A percentile compares a stretch with the other conserved stretches of the same genome.
These are phyloP conservation scores for Drosophila pruinosa DNA, from an alignment of 1,140 invertebrate species.

Conservation along the genomic window DNA sequence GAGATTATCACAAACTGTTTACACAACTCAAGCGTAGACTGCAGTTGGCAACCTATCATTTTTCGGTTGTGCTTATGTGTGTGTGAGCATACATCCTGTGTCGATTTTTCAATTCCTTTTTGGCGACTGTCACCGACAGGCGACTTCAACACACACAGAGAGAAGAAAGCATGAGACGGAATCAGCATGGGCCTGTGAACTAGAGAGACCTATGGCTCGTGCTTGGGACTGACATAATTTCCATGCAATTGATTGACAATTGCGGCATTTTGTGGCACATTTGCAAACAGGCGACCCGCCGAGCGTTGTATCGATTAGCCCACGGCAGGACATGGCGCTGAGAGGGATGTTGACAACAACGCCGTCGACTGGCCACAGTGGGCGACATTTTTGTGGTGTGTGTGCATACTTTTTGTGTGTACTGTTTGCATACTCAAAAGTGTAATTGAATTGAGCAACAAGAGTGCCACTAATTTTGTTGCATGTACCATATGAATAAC, in stretches of 20 bases:
- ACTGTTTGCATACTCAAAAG: constrained; percentile 8
- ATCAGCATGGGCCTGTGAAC: background rate
- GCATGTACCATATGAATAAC: constrained; percentile 12
- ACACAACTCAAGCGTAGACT: constrained; percentile 45
- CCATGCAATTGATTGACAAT: constrained; percentile 79
- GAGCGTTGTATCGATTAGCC: constrained; percentile 71
- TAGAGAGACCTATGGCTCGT: background rate
- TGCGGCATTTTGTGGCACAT: constrained; percentile 77
- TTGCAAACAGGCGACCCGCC: constrained; percentile 62
- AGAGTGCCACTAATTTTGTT: constrained; percentile 26
- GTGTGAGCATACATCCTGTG: constrained; percentile 25
- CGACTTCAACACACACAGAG: constrained; percentile 39
- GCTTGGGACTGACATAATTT: constrained; percentile 65
- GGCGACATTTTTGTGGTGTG: background rate
- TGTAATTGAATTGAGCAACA: constrained; percentile 53
- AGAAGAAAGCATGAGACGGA: background rate
- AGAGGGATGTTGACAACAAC: constrained; percentile 27
- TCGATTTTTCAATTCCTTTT: constrained; percentile 53
- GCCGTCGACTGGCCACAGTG: background rate
- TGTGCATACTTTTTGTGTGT: constrained; percentile 1
- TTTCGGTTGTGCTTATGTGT: background rate
- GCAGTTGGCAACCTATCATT: constrained; percentile 10
- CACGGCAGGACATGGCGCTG: constrained; percentile 55
- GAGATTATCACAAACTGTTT: constrained; percentile 79
- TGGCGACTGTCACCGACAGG: constrained; percentile 61